Conservation (phyloP, 2,888 invertebrate genomes). For the Ectemnius continuus region DNA sequence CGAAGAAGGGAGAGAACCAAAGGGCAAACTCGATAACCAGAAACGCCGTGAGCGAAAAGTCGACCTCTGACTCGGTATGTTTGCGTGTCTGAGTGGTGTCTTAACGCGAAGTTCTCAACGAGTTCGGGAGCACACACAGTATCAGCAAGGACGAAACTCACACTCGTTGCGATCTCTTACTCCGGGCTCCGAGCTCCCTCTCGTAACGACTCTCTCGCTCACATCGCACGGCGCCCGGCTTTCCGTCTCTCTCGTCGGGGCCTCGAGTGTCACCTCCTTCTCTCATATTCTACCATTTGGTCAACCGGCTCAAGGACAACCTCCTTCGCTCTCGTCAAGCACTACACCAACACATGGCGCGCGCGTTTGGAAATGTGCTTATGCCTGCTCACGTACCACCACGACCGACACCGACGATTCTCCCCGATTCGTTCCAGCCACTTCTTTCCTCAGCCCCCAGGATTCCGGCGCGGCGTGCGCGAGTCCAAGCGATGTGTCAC, state of each 20-base stretch:
- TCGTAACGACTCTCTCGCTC: background rate
- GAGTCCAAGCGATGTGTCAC: background rate
- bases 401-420: slow-evolving; percentile 3
- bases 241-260: background rate
- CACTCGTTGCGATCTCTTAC: slow-evolving; percentile 31
- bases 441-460: slow-evolving; percentile 3
- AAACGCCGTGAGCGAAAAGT: slow-evolving; percentile 42
- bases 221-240: no score
- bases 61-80: slow-evolving; percentile 27
- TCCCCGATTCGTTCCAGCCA: slow-evolving; percentile 20
- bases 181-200: slow-evolving; percentile 28
- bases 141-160: slow-evolving; percentile 27
- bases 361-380: slow-evolving; percentile 43
- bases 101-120: slow-evolving; percentile 5
- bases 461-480: background rate
- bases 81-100: slow-evolving; percentile 14
- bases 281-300: slow-evolving; percentile 44
- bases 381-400: slow-evolving; percentile 22
- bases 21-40: slow-evolving; percentile 50
- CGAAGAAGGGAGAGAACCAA: slow-evolving; percentile 28
- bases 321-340: slow-evolving; percentile 42
- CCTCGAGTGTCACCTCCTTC: slow-evolving; percentile 26
- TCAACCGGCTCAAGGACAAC: slow-evolving; percentile 59
- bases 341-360: slow-evolving; percentile 49
- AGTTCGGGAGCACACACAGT: slow-evolving; percentile 33